These are phyloP conservation scores for Lonchura striata DNA, from an alignment of 2,113 vertebrate genomes.

Conservation along the genomic window DNA sequence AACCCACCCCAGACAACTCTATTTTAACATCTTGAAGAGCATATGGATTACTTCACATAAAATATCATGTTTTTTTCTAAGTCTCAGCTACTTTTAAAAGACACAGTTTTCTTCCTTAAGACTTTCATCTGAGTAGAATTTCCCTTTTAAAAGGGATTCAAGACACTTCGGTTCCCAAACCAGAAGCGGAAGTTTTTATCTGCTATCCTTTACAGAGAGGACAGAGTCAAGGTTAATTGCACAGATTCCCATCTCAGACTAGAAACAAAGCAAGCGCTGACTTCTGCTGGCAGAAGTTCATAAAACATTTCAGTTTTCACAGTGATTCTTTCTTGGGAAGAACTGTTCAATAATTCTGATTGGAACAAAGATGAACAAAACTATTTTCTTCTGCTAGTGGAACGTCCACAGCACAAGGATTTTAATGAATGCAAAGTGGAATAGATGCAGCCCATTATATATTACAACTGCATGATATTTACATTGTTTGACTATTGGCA, in stretches of 20 bases:
- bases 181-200: neutral
- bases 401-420: neutral
- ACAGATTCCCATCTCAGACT: neutral
- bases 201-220: neutral
- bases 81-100: neutral
- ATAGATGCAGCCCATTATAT: neutral
- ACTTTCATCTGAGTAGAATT: neutral
- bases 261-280: neutral
- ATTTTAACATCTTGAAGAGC: neutral
- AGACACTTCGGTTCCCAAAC: neutral
- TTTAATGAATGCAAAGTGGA: neutral
- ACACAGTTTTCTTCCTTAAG: neutral
- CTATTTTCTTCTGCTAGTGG: neutral
- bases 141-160: neutral
- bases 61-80: neutral
- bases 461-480: neutral
- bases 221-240: constrained; percentile 18
- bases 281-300: neutral
- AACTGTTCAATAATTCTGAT: neutral
- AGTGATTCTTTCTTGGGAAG: neutral
- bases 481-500: neutral
- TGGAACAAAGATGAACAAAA: neutral
- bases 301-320: neutral
- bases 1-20: neutral
- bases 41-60: neutral